Percentiles rank a stretch among this genome's conserved stretches.
These are phyloP conservation scores for Petrolisthes manimaculis DNA, from an alignment of 2,888 invertebrate species.

Conservation along the genomic window DNA sequence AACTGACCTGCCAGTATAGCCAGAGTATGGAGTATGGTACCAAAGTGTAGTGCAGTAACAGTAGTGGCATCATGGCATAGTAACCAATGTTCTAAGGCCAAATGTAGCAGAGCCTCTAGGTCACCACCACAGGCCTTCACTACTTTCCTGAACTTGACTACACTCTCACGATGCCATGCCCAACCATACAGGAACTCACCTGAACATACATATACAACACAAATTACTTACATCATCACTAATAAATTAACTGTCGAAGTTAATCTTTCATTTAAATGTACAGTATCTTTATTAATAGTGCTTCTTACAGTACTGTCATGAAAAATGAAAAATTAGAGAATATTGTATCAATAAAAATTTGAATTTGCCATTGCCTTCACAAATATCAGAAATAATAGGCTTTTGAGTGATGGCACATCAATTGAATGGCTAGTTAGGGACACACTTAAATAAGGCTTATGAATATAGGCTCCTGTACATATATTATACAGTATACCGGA, in stretches of 20 bases:
- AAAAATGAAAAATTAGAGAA: too few relatives aligned
- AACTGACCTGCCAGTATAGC: slow-evolving; percentile 73
- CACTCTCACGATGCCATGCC: slow-evolving; percentile 52
- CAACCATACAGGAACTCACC: slow-evolving; percentile 52
- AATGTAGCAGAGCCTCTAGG: slow-evolving; percentile 45
- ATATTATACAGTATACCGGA: too few relatives aligned
- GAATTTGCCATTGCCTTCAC: too few relatives aligned
- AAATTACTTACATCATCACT: neutral
- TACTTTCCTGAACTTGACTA: slow-evolving; percentile 28
- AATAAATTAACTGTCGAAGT: too few relatives aligned
- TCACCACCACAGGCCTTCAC: slow-evolving; percentile 40
- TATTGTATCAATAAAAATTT: too few relatives aligned
- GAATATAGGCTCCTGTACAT: too few relatives aligned
- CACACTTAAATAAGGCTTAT: too few relatives aligned
- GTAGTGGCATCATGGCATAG: slow-evolving; percentile 12
- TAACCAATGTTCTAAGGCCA: slow-evolving; percentile 46
- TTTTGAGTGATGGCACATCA: too few relatives aligned
- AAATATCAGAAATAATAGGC: too few relatives aligned
- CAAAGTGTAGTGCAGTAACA: slow-evolving; percentile 50
- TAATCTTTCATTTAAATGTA: neutral
- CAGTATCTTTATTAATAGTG: neutral
- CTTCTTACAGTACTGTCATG: too few relatives aligned
- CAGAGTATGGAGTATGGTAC: slow-evolving; percentile 39
- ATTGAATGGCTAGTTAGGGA: too few relatives aligned
- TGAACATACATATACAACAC: neutral